Evolutionary conservation across 1,140 invertebrate genomes (phyloP), one percentile per base, ranked within the genome.

Genomic region (Drosophila sucinea): DNA sequence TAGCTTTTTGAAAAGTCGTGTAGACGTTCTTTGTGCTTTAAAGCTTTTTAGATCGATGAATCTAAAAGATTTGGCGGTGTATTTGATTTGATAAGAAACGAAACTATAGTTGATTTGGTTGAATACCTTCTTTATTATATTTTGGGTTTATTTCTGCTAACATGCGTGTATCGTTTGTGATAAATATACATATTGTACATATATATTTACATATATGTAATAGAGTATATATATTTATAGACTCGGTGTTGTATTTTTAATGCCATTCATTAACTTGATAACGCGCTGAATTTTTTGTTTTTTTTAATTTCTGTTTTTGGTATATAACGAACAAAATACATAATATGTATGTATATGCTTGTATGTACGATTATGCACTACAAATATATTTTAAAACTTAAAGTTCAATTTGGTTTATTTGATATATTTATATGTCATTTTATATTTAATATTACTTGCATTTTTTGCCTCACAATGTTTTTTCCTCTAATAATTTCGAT

Each of bases 321-420:
- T 86, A 64, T 56, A 78, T 85, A 77, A 85, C 54, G 67, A 87
- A 87, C 84, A 78, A 62, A 87, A 87, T 79, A 54, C 70, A 73
- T 79, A 68, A 60, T 63, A 73, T 67, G 44, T 67, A 63, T 71
- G 62, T 74, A 62, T 55, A 55, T 61, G 38, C 17, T 23, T 60
- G 27, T n/a, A 29, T 41, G 47, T 54, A 61, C 68, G 79, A 72
- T 56, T 80, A 82, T 77, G 66, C 65, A 61, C 73, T 64, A 70
- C 71, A 25, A 67, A 79, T 63, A 41, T 85, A 71, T 78, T 87
- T 89, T 83, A 75, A 89, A 87, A 89, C 84, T 76, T 80, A 89
- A 83, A 77, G 73, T 78, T 89, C 73, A 63, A 68, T 81, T 86
- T 65, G 66, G 62, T 84, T 80, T 79, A 67, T 81, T 87, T 11